Evolutionary conservation across 2,797 vertebrate species (phyloP).

Genomic region (Lacerta viridis): DNA sequence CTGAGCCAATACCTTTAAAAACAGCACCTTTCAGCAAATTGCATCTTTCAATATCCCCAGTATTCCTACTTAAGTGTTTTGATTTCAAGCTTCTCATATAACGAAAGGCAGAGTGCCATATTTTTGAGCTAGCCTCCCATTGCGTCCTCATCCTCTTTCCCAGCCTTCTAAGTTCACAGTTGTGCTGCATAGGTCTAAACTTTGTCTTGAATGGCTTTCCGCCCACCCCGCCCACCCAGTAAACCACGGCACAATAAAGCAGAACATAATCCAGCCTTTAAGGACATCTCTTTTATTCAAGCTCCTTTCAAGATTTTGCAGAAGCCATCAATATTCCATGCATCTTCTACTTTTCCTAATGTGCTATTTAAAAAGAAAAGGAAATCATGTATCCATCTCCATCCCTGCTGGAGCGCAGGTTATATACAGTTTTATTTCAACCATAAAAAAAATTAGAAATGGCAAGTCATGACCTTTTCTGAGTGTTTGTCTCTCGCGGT

Average conservation of each 20-base stretch:
- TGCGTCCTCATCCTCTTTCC: background rate
- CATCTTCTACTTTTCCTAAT: background rate
- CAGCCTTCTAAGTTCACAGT: background rate
- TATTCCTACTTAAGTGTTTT: background rate
- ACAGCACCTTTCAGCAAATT: background rate
- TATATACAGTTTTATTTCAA: slow-evolving; percentile 16
- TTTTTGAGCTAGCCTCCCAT: background rate
- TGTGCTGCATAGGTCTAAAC: background rate
- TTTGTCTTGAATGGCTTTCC: background rate
- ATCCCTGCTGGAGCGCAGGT: background rate
- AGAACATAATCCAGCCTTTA: slow-evolving; percentile 27
- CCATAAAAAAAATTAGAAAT: slow-evolving; percentile 29
- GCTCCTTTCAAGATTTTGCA: slow-evolving; percentile 25
- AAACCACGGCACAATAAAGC: background rate
- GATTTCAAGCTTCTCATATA: background rate
- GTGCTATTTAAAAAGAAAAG: background rate
- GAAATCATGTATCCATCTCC: slow-evolving; percentile 33
- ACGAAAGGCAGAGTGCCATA: fast-evolving
- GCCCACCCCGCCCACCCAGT: background rate
- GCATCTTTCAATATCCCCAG: background rate
- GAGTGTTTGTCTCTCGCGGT: background rate
- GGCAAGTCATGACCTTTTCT: slow-evolving; percentile 29
- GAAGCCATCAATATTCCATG: slow-evolving; percentile 6
- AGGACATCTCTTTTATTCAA: background rate
- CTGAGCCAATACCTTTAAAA: background rate